Evolutionary conservation across 2,888 invertebrate genomes (phyloP), one percentile per base, ranked within the genome.

Genomic region (Caenorhabditis parvicauda): DNA sequence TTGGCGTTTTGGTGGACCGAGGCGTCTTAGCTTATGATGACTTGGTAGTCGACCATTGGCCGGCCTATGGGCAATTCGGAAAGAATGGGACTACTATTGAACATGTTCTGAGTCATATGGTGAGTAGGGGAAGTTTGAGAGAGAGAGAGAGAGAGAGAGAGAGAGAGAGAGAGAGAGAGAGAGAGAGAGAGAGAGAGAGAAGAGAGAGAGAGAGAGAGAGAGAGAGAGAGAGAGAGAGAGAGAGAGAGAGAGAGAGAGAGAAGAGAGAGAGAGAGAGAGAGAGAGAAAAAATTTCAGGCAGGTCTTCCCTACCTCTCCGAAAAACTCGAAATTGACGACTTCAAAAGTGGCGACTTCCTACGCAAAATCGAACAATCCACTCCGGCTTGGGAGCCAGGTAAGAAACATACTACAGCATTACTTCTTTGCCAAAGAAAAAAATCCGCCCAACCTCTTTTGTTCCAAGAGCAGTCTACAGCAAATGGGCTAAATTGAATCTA

Each of bases 61-160:
- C 83, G 32, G 82, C 82, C 45, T 83, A 83, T 71, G 82, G 78
- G 14, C 72, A 76, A 54, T 80, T 82, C 66, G 82, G 82, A 21
- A 83, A 83, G 60, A 77, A 79, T 41, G 60, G 68, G 19, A 81
- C 83, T 14, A 83, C 83, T 1, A 65, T 83, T 28, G 78, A 81
- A 52, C 77, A 81, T 57, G 76, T 83, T 4, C 61, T 83, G 3
- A 79, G 76, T 51, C 82, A 83, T 58, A 77, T 80, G 77, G 82
- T 82, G 9, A 9, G 21, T 19, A 4, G 9, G 9, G n/a, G n/a
- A n/a, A n/a, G n/a, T n/a, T n/a, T n/a, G n/a, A n/a, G n/a, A n/a
- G n/a, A n/a, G n/a, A n/a, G n/a, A n/a, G n/a, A n/a, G n/a, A n/a
- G n/a, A n/a, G n/a, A n/a, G n/a, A n/a, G n/a, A n/a, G n/a, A n/a